Percentiles rank a stretch among this genome's conserved stretches.
Evolutionary conservation across 2,888 invertebrate genomes (phyloP).

Genomic region (Caradrina clavipalpis): DNA sequence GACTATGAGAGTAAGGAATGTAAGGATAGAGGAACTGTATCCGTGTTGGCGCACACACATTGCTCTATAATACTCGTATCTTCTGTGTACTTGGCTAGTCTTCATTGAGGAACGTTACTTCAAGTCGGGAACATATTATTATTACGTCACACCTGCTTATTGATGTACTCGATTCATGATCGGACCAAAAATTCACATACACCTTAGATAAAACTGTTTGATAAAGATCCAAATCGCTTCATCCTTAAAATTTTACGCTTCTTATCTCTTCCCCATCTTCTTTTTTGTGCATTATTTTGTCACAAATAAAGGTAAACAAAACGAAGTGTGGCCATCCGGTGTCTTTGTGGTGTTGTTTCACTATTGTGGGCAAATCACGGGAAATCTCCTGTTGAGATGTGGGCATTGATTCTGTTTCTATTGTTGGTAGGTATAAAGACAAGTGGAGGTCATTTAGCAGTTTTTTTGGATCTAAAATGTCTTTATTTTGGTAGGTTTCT

Average conservation of each 20-base stretch:
- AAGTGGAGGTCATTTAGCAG: slow-evolving; percentile 50
- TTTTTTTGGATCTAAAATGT: slow-evolving; percentile 16
- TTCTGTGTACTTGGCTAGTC: no score
- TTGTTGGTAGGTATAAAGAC: slow-evolving; percentile 54
- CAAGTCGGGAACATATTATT: no score
- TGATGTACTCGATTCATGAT: not conserved
- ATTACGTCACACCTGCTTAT: not conserved
- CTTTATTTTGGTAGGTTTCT: slow-evolving; percentile 35
- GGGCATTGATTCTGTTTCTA: slow-evolving; percentile 47
- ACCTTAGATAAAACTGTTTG: slow-evolving; percentile 29
- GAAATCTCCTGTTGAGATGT: slow-evolving; percentile 60
- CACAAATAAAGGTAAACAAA: slow-evolving; percentile 84
- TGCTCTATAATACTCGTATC: no score
- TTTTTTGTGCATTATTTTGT: slow-evolving; percentile 80
- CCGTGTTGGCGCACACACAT: no score
- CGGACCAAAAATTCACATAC: slow-evolving; percentile 29
- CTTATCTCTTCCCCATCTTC: slow-evolving; percentile 77
- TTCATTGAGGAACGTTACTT: no score
- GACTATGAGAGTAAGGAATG: no score
- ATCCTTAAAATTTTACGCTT: slow-evolving; percentile 66
- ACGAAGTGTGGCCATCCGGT: slow-evolving; percentile 81
- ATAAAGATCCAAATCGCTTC: slow-evolving; percentile 40
- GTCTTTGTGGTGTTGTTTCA: slow-evolving; percentile 74
- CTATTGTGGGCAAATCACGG: slow-evolving; percentile 61
- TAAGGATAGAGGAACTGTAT: no score